Percentiles rank a stretch among this genome's conserved stretches.
These are phyloP conservation scores for Enteromius thamalakanensis DNA, from an alignment of 2,797 vertebrate genomes.

Conservation along the genomic window DNA sequence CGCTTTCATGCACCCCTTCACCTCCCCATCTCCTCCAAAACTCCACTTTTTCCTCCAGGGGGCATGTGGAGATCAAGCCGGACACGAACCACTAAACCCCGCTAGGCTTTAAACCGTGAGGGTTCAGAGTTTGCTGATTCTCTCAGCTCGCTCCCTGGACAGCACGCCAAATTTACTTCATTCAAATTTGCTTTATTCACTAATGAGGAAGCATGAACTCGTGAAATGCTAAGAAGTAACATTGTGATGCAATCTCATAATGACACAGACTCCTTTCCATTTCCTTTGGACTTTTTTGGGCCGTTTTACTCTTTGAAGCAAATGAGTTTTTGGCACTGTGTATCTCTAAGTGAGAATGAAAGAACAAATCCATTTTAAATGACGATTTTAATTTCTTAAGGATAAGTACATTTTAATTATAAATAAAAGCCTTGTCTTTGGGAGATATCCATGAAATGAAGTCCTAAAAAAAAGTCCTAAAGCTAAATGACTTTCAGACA, in stretches of 20 bases:
- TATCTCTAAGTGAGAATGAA: neutral
- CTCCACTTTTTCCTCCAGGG: too few relatives aligned
- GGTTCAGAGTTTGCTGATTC: too few relatives aligned
- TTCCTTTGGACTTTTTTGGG: neutral
- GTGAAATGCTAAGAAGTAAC: neutral
- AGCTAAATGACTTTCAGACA: neutral
- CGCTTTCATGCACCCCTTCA: too few relatives aligned
- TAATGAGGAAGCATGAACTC: too few relatives aligned
- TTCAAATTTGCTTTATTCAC: too few relatives aligned
- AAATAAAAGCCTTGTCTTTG: neutral
- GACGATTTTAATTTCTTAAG: neutral
- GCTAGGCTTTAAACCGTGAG: too few relatives aligned
- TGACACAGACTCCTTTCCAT: neutral
- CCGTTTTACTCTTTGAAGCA: neutral
- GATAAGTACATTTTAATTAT: neutral
- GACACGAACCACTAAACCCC: too few relatives aligned
- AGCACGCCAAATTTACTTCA: too few relatives aligned
- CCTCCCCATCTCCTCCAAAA: too few relatives aligned
- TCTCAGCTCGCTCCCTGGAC: too few relatives aligned
- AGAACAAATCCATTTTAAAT: conserved; percentile 4
- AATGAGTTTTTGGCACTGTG: neutral
- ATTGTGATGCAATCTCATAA: neutral
- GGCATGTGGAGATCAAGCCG: too few relatives aligned
- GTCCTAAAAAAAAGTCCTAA: neutral
- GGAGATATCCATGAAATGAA: neutral